A percentile compares a stretch with the other conserved stretches of the same genome.
phyloP scores from a whole-genome alignment of 2,113 vertebrate genomes.

The Oncorhynchus keta region DNA sequence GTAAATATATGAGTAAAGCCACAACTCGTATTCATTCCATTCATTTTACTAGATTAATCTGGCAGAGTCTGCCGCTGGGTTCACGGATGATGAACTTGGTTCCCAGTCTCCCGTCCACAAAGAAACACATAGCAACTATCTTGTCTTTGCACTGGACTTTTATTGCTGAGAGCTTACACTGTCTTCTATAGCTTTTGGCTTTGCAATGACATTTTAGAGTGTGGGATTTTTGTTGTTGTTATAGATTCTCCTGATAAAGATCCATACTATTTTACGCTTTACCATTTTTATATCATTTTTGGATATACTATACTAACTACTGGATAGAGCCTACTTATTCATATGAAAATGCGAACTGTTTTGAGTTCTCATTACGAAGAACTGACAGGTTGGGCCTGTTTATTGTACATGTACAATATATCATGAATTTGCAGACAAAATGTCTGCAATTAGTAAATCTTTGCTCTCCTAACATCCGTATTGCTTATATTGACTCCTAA shows the following conservation, averaged over 20 bases:
- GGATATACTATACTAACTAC: too few relatives aligned
- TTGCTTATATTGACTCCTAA: slow-evolving; percentile 35
- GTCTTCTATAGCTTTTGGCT: slow-evolving; percentile 51
- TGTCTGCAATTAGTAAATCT: slow-evolving; percentile 22
- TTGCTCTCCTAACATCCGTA: slow-evolving; percentile 35
- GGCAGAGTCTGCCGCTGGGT: slow-evolving; percentile 52
- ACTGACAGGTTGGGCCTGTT: slow-evolving; percentile 12
- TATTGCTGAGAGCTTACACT: slow-evolving; percentile 59
- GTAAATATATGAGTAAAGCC: slow-evolving; percentile 68
- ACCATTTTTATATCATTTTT: too few relatives aligned
- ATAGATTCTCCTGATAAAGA: slow-evolving; percentile 32
- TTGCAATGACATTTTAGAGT: slow-evolving; percentile 33
- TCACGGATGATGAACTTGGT: slow-evolving; percentile 49
- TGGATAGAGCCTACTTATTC: too few relatives aligned
- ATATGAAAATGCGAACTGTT: too few relatives aligned
- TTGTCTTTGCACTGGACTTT: slow-evolving; percentile 49
- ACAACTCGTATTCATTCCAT: slow-evolving; percentile 88
- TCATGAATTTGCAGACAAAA: slow-evolving; percentile 1
- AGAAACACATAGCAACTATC: slow-evolving; percentile 54
- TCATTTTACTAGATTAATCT: slow-evolving; percentile 90
- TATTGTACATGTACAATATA: not conserved
- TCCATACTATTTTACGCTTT: too few relatives aligned
- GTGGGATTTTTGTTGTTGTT: not conserved
- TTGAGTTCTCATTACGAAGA: slow-evolving; percentile 36
- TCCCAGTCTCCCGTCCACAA: slow-evolving; percentile 6